phyloP scores from a whole-genome alignment of 2,797 vertebrate species.

The Varecia variegata region DNA sequence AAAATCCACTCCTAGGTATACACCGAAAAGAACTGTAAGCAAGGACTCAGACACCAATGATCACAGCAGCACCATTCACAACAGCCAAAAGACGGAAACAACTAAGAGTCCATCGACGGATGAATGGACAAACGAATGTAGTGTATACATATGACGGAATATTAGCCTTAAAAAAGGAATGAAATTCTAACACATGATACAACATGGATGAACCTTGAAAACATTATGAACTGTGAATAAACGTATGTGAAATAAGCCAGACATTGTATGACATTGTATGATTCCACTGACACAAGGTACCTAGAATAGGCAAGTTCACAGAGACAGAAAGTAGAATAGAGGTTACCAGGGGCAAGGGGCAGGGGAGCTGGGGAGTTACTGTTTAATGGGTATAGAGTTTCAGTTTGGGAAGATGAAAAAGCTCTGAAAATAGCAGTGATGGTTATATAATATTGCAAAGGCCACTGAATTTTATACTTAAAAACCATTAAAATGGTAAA shows the following conservation, averaged over 20 bases:
- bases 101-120: neutral
- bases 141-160: neutral
- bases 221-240: neutral
- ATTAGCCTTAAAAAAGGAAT: neutral
- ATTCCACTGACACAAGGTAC: neutral
- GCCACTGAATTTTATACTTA: neutral
- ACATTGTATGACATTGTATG: neutral
- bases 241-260: neutral
- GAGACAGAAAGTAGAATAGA: neutral
- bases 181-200: neutral
- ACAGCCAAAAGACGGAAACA: neutral
- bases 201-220: neutral
- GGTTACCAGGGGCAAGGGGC: neutral
- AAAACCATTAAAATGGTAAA: neutral
- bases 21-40: neutral
- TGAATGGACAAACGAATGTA: neutral
- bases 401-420: neutral
- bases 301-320: neutral
- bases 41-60: neutral
- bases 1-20: neutral
- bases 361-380: neutral
- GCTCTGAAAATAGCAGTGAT: neutral
- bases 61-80: neutral
- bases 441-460: neutral
- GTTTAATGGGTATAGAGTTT: neutral